phyloP scores from a whole-genome alignment of 2,113 vertebrate species.

The Mola mola region DNA sequence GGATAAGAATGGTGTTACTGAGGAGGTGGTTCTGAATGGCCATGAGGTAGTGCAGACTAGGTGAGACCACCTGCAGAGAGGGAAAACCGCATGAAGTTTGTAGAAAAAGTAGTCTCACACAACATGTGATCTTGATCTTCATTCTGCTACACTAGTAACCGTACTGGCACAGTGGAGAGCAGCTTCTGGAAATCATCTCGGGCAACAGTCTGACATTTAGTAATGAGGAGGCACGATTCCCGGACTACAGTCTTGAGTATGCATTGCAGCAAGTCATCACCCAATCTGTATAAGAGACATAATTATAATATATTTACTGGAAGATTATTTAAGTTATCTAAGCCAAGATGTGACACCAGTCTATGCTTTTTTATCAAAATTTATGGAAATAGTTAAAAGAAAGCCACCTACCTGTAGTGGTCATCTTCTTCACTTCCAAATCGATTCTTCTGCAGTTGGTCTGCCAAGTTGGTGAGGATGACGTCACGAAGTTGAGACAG shows the following conservation, averaged over 20 bases:
- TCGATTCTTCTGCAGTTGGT: constrained; percentile 96
- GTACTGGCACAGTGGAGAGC: constrained; percentile 97
- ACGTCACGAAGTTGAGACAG: constrained; percentile 94
- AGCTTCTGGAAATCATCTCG: constrained; percentile 98
- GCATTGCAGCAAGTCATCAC: constrained; percentile 96
- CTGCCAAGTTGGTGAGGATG: constrained; percentile 92
- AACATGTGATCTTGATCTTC: constrained; percentile 10
- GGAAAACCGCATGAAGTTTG: constrained; percentile 40
- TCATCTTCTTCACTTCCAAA: constrained; percentile 98
- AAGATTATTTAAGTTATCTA: no score
- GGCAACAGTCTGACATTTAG: constrained; percentile 98
- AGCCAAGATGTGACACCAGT: no score
- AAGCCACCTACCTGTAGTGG: constrained; percentile 87
- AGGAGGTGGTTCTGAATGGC: constrained; percentile 99
- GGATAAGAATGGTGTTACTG: constrained; percentile 97
- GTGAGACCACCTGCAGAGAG: constrained; percentile 91
- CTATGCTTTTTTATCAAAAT: no score
- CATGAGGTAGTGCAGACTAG: constrained; percentile 98
- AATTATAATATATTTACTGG: no score
- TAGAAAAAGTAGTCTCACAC: not conserved
- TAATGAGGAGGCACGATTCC: constrained; percentile 98
- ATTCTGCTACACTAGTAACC: constrained; percentile 52
- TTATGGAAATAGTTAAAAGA: not conserved
- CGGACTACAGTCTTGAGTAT: constrained; percentile 98
- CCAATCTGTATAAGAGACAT: constrained; percentile 84